These are phyloP conservation scores for Mionectes macconnelli DNA, from an alignment of 2,113 vertebrate species.

Conservation along the genomic window DNA sequence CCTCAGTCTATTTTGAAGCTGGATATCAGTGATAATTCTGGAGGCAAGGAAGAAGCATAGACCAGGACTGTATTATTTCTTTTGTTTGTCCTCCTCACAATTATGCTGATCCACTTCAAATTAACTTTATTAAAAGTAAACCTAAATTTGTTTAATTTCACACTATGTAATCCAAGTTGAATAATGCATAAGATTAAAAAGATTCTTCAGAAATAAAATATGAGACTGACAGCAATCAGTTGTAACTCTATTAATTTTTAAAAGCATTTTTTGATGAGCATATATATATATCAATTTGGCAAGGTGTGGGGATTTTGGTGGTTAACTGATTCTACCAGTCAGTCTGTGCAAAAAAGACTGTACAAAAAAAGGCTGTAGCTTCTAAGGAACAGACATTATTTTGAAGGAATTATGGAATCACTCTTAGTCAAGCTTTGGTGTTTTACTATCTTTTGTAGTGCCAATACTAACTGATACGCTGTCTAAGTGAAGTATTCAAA, in stretches of 20 bases:
- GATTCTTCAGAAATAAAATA: background rate
- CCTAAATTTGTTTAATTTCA: background rate
- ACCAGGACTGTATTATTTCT: background rate
- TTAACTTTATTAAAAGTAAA: background rate
- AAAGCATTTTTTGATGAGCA: background rate
- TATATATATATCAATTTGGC: background rate
- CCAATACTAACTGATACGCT: background rate
- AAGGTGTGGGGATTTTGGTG: background rate
- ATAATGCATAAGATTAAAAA: background rate
- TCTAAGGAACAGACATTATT: background rate
- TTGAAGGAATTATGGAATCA: background rate
- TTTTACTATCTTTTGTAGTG: background rate
- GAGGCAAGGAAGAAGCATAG: background rate
- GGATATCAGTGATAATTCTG: background rate
- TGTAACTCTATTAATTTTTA: background rate
- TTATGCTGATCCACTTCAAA: background rate
- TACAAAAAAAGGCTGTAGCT: background rate
- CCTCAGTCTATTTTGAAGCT: background rate
- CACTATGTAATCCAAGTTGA: background rate
- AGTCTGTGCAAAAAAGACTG: background rate
- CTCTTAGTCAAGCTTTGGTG: background rate
- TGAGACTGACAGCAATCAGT: background rate
- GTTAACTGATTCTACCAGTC: background rate
- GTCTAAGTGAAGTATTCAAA: background rate
- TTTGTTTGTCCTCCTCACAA: background rate